Base-by-base conservation (phyloP, 2,113 vertebrate genomes). In the Psilopsiagon aymara region DNA sequence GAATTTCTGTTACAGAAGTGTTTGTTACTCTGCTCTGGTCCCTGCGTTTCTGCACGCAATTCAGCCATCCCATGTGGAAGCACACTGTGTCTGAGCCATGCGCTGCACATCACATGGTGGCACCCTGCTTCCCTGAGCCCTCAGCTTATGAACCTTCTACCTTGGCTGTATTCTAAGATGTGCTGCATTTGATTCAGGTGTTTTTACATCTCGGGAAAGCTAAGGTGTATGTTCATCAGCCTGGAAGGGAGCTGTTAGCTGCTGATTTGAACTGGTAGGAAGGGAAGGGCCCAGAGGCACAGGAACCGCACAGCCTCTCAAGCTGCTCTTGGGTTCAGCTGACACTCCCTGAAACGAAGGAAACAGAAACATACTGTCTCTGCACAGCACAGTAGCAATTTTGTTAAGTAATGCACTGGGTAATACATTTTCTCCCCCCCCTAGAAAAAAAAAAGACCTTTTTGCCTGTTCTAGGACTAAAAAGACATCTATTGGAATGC, bases 101-200 rank as follows among this genome's bases (percentile, higher is more conserved):
- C 6, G 2, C 5, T 2, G 6, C 11, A 2, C 5, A 3, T 60
- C 47, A 15, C 13, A 0, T 3, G 2, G 9, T 12, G n/a, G 16
- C 35, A 9, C 78, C 70, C 33, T 39, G 33, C 14, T 16, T 67
- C 16, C 62, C 51, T 24, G n/a, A 28, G 57, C 19, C 0, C 14
- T 41, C 3, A 2, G 25, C 46, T 74, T 13, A 6, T 1, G 0
- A 2, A 10, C n/a, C 39, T 31, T 16, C 25, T 21, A 1, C 35
- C n/a, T 24, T 0, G 1, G 43, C 59, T 0, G 0, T 21, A 5
- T 20, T 31, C 52, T 2, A 2, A 39, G 81, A 17, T 28, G 39
- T 8, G 10, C 51, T 13, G 28, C 16, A 43, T 18, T 35, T 33
- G 53, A 3, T 29, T 19, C 11, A 23, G 24, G 13, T 4, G 29